Conservation (phyloP, 2,113 vertebrate genomes). For the Regulus satrapa region DNA sequence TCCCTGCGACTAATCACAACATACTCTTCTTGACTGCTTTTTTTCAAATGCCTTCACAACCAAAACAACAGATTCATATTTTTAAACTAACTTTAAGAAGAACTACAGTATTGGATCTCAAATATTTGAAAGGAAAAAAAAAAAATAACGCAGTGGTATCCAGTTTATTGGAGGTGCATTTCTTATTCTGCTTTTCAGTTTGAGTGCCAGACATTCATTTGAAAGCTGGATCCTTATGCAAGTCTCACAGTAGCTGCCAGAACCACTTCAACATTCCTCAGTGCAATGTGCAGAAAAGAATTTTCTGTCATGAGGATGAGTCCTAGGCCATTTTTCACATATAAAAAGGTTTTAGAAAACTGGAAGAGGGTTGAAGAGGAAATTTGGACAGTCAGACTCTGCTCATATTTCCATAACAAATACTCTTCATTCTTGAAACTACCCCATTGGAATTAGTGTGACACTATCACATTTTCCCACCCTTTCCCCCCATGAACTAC, state of each 20-base stretch:
- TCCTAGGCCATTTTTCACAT: neutral
- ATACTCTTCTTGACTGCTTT: neutral
- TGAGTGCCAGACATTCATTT: neutral
- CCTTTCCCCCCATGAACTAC: neutral
- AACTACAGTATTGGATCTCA: neutral
- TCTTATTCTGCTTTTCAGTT: neutral
- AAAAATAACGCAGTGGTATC: accelerated
- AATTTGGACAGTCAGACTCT: neutral
- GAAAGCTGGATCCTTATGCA: neutral
- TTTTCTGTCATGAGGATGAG: neutral
- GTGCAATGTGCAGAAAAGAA: neutral
- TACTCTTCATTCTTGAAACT: neutral
- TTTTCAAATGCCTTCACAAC: neutral
- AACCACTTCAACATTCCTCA: neutral
- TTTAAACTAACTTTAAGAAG: neutral
- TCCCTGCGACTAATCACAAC: neutral
- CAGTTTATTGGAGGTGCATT: neutral
- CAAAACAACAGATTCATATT: neutral
- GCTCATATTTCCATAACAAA: neutral
- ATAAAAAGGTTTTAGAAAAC: neutral
- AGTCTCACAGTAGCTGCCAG: neutral
- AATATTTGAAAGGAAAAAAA: neutral
- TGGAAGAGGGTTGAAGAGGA: neutral
- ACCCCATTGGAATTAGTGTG: neutral
- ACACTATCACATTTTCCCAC: accelerated